phyloP scores from a whole-genome alignment of 2,797 vertebrate species.

The Malurus splendens region DNA sequence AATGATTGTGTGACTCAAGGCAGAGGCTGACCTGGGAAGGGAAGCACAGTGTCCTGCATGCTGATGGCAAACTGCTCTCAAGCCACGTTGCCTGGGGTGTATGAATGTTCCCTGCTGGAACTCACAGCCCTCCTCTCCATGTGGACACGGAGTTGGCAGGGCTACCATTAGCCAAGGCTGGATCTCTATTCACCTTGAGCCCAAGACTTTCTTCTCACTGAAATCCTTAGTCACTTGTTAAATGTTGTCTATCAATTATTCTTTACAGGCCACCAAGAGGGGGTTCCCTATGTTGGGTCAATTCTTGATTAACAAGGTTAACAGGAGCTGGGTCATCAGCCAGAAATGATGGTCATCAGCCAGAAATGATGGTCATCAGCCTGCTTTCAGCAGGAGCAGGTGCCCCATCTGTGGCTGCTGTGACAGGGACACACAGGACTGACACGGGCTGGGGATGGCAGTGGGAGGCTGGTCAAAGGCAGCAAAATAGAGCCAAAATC shows the following conservation, averaged over 20 bases:
- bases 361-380: background rate
- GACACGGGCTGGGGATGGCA: accelerated
- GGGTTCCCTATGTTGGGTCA: background rate
- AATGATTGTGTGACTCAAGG: background rate
- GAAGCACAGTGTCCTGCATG: background rate
- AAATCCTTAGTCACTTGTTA: background rate
- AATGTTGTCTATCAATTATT: background rate
- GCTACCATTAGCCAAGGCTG: background rate
- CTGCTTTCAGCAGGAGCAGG: background rate
- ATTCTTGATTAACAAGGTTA: background rate
- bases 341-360: background rate
- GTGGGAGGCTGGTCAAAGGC: background rate
- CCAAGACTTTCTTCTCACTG: background rate
- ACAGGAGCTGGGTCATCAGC: background rate
- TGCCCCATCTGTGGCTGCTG: background rate
- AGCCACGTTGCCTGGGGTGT: background rate
- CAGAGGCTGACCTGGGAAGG: background rate
- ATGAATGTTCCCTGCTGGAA: background rate
- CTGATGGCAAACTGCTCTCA: background rate
- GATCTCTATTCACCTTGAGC: background rate
- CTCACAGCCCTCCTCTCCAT: background rate
- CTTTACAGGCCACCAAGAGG: background rate
- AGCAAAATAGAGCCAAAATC: background rate
- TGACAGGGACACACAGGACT: background rate
- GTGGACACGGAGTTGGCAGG: background rate